A percentile compares a stretch with the other conserved stretches of the same genome.
These are phyloP conservation scores for Zaprionus tsacasi DNA, from an alignment of 1,140 invertebrate species.

Conservation along the genomic window DNA sequence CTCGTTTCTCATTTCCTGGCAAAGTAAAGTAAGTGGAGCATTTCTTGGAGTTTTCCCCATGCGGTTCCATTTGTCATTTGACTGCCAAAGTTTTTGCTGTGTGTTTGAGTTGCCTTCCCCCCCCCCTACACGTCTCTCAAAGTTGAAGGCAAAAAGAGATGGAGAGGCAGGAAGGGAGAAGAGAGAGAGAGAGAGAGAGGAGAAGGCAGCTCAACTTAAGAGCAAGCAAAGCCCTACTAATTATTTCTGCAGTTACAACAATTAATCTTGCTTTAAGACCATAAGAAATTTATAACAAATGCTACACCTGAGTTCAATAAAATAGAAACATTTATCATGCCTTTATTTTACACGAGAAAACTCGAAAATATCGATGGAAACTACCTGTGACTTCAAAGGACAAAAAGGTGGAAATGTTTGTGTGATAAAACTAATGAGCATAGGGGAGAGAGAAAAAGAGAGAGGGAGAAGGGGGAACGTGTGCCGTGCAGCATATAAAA, in stretches of 20 bases:
- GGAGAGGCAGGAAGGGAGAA: not conserved
- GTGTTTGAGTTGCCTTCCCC: slow-evolving; percentile 33
- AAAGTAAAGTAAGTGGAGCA: slow-evolving; percentile 57
- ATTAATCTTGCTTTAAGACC: slow-evolving; percentile 44
- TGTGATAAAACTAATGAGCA: slow-evolving; percentile 78
- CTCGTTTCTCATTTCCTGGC: slow-evolving; percentile 62
- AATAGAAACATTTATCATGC: slow-evolving; percentile 64
- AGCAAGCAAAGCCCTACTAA: slow-evolving; percentile 34
- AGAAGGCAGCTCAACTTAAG: slow-evolving; percentile 28
- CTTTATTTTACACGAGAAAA: slow-evolving; percentile 58
- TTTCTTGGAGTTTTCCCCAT: slow-evolving; percentile 59
- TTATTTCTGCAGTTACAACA: slow-evolving; percentile 23
- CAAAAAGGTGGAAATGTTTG: slow-evolving; percentile 74
- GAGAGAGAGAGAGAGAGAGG: slow-evolving; percentile 14
- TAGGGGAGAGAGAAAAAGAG: slow-evolving; percentile 22
- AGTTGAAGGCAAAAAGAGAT: slow-evolving; percentile 12
- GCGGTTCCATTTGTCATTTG: slow-evolving; percentile 78
- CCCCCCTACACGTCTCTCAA: not conserved
- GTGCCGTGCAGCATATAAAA: slow-evolving; percentile 69
- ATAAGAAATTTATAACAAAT: not conserved
- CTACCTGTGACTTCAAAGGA: slow-evolving; percentile 53
- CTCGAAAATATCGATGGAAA: not conserved
- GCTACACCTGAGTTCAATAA: slow-evolving; percentile 8
- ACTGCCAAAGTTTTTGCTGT: slow-evolving; percentile 75
- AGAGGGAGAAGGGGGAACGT: slow-evolving; percentile 34